Percentiles rank a stretch among this genome's conserved stretches.
Evolutionary conservation across 2,113 vertebrate species (phyloP).

Genomic region (Okapia johnstoni): DNA sequence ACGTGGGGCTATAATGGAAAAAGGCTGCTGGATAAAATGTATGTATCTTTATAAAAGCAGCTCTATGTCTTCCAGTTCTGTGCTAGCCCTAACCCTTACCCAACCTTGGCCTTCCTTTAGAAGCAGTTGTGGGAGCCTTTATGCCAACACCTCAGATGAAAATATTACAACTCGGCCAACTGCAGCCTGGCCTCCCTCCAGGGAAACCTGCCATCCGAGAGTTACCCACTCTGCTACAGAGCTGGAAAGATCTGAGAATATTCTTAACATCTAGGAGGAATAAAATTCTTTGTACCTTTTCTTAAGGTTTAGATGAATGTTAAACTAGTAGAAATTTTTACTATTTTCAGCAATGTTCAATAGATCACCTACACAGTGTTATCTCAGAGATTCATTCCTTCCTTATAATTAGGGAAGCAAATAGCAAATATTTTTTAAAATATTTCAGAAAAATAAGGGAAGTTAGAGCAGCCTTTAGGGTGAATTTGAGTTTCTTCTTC

Average conservation of each 20-base stretch:
- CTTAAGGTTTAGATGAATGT: neutral
- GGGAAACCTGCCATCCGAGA: neutral
- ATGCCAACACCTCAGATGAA: neutral
- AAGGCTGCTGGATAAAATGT: neutral
- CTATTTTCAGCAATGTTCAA: neutral
- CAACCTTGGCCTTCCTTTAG: neutral
- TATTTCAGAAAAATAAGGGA: neutral
- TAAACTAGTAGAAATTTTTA: neutral
- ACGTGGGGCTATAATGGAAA: neutral
- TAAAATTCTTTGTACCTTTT: neutral
- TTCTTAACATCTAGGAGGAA: neutral
- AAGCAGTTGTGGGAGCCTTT: neutral
- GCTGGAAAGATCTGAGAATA: neutral
- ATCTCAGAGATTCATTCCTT: neutral
- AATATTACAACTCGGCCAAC: neutral
- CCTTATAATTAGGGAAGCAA: neutral
- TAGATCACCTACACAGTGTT: neutral
- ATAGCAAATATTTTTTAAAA: neutral
- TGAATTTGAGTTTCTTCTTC: neutral
- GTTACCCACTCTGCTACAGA: neutral
- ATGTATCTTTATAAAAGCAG: neutral
- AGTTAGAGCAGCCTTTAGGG: neutral
- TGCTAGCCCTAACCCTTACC: neutral
- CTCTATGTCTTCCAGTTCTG: neutral
- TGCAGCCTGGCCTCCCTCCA: constrained; percentile 36